phyloP scores from a whole-genome alignment of 2,113 vertebrate genomes.

The Mormyrus lacerda region DNA sequence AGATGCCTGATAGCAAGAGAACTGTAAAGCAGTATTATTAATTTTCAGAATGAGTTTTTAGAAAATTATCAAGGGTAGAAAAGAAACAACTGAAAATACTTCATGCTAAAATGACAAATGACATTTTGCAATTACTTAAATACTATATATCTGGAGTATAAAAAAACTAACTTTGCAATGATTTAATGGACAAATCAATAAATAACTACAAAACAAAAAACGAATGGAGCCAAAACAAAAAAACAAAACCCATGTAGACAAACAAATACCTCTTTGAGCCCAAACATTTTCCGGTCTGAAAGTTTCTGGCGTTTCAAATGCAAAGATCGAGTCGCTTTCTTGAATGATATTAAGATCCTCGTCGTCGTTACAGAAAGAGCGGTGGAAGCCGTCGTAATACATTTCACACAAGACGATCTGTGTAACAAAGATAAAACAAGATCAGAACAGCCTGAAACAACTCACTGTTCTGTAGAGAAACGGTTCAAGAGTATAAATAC shows the following conservation, averaged over 20 bases:
- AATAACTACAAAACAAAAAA: background rate
- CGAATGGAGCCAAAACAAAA: background rate
- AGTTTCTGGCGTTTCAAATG: constrained; percentile 94
- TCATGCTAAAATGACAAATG: background rate
- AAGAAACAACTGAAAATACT: background rate
- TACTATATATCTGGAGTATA: background rate
- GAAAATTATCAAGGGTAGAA: background rate
- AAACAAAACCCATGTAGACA: background rate
- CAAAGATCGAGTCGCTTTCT: constrained; percentile 94
- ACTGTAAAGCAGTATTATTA: background rate
- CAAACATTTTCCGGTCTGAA: constrained; percentile 86
- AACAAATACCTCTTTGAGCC: constrained; percentile 77
- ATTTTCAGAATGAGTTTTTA: background rate
- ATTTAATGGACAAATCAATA: background rate
- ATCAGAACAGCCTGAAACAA: background rate
- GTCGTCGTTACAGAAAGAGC: constrained; percentile 89
- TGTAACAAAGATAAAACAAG: background rate
- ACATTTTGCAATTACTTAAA: background rate
- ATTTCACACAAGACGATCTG: constrained; percentile 97
- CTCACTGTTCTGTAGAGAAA: background rate
- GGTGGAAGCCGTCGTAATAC: constrained; percentile 97
- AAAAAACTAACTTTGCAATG: background rate
- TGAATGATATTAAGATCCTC: constrained; percentile 89
- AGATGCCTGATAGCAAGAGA: background rate
- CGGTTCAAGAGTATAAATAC: background rate